phyloP scores from a whole-genome alignment of 92 coral and sea anemone species.

The Actinostola sp. region DNA sequence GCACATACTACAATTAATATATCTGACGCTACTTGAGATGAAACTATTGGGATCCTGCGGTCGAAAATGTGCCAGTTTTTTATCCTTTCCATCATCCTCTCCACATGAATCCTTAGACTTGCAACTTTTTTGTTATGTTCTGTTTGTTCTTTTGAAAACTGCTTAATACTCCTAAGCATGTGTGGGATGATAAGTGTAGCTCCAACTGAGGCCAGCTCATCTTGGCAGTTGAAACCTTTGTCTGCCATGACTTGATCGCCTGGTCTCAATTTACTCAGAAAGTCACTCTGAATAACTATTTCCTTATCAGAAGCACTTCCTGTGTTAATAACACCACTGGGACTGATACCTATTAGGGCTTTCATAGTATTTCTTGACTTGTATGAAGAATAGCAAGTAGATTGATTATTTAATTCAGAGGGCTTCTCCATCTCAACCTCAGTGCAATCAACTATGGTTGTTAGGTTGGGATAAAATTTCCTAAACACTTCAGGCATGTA shows the following conservation, averaged over 20 bases:
- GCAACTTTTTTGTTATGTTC: constrained; percentile 65
- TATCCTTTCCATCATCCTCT: constrained; percentile 53
- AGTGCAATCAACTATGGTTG: constrained; percentile 46
- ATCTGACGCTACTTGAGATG: constrained; percentile 52
- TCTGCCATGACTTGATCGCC: constrained; percentile 55
- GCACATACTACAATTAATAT: constrained; percentile 50
- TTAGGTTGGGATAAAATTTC: constrained; percentile 29
- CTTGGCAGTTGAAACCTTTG: constrained; percentile 48
- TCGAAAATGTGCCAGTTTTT: constrained; percentile 64
- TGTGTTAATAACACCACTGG: constrained; percentile 40
- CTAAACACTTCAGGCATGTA: constrained; percentile 54
- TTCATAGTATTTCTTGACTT: constrained; percentile 63
- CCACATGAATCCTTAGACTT: constrained; percentile 59
- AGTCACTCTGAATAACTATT: constrained; percentile 37
- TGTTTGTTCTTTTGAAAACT: constrained; percentile 56
- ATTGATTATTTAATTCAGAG: constrained; percentile 34
- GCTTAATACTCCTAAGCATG: constrained; percentile 26
- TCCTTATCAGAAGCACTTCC: constrained; percentile 45
- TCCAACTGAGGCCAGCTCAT: constrained; percentile 54
- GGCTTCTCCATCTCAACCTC: constrained; percentile 50
- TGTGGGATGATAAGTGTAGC: constrained; percentile 44
- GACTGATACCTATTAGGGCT: constrained; percentile 59
- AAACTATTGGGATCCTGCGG: constrained; percentile 40
- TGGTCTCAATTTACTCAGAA: constrained; percentile 16
- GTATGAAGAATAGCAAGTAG: constrained; percentile 47